Base-by-base conservation (phyloP, 2,888 invertebrate species). In the Galerucella pusilla region DNA sequence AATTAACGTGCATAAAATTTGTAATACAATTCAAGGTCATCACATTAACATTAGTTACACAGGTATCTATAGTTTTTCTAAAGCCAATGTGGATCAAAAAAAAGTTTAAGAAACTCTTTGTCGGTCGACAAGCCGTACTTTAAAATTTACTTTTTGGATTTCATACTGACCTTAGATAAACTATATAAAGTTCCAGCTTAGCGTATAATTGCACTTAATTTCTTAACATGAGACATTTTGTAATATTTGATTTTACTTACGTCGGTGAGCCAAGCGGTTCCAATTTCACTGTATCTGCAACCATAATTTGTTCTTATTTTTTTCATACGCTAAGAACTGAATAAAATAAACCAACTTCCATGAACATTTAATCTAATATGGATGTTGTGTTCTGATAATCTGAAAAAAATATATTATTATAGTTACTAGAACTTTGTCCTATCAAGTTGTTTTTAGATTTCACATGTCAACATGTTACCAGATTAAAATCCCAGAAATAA, bases 281-380 rank as follows among this genome's bases (percentile, higher is more conserved):
- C 46, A 82, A 46, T 75, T 81, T 82, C 64, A 82, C 71, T 14
- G 73, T 79, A 68, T 82, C 82, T 25, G 75, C 73, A 12, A 73
- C 61, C 77, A 77, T 77, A 49, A 49, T 49, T 49, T 49, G 5
- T 49, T 49, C 49, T 49, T 5, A 5, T 5, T 12, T 49, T 49
- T 14, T 49, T 3, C 49, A 49, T 5, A 14, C 14, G 49, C 5
- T 14, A 12, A 49, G 14, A 11, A 49, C 49, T 49, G 14, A 14
- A 49, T 49, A 49, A 1, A 11, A 49, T 14, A 11, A 49, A 12
- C 14, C 3, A 49, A 49, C 49, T 49, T 14, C 49, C 4, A 3
- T 49, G 4, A 49, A 49, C 49, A 49, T 49, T 49, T 49, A 49
- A 49, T 12, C 14, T 49, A 49, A 49, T 12, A 11, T 49, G 14